Conservation (phyloP, 2,113 vertebrate genomes). For the Scalopus aquaticus region DNA sequence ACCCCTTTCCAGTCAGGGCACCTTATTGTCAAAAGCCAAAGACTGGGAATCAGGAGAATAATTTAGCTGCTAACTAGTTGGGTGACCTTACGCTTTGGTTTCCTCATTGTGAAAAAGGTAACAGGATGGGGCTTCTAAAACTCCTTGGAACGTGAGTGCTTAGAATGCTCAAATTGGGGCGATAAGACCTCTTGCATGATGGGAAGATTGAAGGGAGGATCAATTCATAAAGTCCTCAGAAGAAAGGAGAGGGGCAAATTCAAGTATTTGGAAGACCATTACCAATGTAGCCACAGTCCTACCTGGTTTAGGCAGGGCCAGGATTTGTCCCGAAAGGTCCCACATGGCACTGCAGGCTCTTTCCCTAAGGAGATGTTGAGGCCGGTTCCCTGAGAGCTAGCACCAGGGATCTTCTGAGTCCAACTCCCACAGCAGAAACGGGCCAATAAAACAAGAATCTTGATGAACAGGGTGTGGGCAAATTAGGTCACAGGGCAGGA, state of each 20-base stretch:
- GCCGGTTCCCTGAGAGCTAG: background rate
- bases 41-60: background rate
- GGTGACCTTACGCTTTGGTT: background rate
- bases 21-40: background rate
- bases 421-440: background rate
- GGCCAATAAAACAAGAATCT: background rate
- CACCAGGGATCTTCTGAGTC: background rate
- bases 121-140: background rate
- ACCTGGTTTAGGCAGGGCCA: background rate
- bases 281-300: background rate
- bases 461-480: background rate
- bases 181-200: background rate
- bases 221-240: background rate
- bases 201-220: background rate
- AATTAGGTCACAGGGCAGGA: background rate
- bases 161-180: background rate
- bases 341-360: background rate
- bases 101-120: constrained; percentile 26
- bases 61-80: background rate
- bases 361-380: background rate
- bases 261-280: background rate
- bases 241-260: background rate
- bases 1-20: background rate
- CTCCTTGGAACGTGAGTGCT: background rate
- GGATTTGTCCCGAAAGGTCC: background rate